These are phyloP conservation scores for Holothuria leucospilota DNA, from an alignment of 53 echinoderm and acorn worm species.

Conservation along the genomic window DNA sequence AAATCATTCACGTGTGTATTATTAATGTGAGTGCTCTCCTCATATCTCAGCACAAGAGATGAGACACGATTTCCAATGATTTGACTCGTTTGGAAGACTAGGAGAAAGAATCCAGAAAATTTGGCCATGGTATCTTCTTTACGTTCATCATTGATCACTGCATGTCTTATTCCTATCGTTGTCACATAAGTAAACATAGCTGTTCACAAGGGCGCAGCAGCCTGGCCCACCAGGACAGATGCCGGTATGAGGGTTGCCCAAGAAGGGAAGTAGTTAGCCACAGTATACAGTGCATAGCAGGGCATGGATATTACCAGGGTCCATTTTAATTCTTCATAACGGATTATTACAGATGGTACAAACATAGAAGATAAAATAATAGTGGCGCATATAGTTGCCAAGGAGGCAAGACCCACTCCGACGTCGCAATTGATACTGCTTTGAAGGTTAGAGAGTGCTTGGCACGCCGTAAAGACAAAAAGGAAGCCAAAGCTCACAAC, in stretches of 20 bases:
- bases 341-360: constrained; percentile 72
- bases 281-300: constrained; percentile 78
- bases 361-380: constrained; percentile 76
- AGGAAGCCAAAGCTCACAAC: constrained; percentile 79
- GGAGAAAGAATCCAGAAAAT: constrained; percentile 91
- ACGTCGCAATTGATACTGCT: constrained; percentile 96
- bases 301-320: constrained; percentile 66
- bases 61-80: constrained; percentile 89
- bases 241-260: constrained; percentile 98
- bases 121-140: constrained; percentile 74
- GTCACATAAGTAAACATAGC: constrained; percentile 92
- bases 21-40: background rate
- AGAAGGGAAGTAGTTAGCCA: constrained; percentile 82
- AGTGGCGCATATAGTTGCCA: constrained; percentile 83
- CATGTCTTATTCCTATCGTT: constrained; percentile 73
- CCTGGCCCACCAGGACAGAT: constrained; percentile 88
- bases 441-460: constrained; percentile 90
- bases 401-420: constrained; percentile 86
- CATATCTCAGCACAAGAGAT: constrained; percentile 73
- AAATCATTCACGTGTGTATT: constrained; percentile 30
- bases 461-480: constrained; percentile 89
- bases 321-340: constrained; percentile 88
- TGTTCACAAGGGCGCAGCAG: constrained; percentile 93
- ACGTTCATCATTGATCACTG: constrained; percentile 59
- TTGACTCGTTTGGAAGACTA: constrained; percentile 91